phyloP scores from a whole-genome alignment of 1,140 invertebrate species.

The Parapsyche elsis region DNA sequence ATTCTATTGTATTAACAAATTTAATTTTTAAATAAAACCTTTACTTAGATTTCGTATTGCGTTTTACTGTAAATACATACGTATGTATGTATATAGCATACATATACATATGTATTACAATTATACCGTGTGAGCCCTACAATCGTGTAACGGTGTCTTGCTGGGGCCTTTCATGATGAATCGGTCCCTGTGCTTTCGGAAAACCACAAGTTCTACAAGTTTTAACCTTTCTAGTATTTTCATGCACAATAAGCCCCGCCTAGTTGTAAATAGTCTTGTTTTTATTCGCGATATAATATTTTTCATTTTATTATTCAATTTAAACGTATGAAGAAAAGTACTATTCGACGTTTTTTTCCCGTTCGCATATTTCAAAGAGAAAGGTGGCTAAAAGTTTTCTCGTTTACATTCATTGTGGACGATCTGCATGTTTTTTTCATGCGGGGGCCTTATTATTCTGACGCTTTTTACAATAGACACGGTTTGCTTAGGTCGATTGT shows the following conservation, averaged over 20 bases:
- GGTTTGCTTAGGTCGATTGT: conserved; percentile 22
- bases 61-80: too few species aligned
- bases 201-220: neutral
- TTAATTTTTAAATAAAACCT: too few species aligned
- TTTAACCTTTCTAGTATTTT: too few species aligned
- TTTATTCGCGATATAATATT: too few species aligned
- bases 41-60: too few species aligned
- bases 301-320: too few species aligned
- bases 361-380: neutral
- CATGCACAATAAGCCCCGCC: too few species aligned
- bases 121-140: neutral
- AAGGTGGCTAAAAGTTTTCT: conserved; percentile 7
- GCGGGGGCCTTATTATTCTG: conserved; percentile 13
- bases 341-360: too few species aligned
- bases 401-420: conserved; percentile 12
- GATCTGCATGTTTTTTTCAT: conserved; percentile 2
- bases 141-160: conserved; percentile 13
- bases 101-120: neutral
- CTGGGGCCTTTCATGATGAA: neutral
- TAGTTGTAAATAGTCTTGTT: too few species aligned
- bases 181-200: neutral
- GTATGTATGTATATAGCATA: too few species aligned
- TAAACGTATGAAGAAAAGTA: too few species aligned
- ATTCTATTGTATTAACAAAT: too few species aligned
- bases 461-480: conserved; percentile 2